Evolutionary conservation across 1,140 invertebrate genomes (phyloP), one percentile per base, ranked within the genome.

Genomic region (Vanessa atalanta): DNA sequence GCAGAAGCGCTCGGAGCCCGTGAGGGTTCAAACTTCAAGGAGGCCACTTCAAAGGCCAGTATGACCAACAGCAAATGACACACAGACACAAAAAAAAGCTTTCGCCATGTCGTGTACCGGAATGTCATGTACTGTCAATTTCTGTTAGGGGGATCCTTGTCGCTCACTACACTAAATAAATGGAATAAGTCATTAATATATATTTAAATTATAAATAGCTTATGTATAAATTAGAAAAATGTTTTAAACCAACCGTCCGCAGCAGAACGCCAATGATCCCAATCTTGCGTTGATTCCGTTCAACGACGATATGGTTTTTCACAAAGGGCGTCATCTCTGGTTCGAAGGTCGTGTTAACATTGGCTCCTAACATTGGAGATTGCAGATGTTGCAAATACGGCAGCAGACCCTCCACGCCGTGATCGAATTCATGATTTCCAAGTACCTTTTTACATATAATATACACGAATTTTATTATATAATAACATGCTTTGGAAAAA

Each of bases 371-470:
- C 77, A 97, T 94, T 0, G 95, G 95, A 0, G 95, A 94, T 2
- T 95, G 91, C 8, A 97, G 82, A 7, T 88, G 89, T 79, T 95
- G 85, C 13, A 98, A 79, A 86, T 97, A 98, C 0, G 96, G 96
- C 1, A 96, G 93, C 0, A 98, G 79, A 0, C 96, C 97, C 57
- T 92, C 94, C 1, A 98, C 93, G 0, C 95, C 95, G 81, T 97
- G 94, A 82, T 98, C 97, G 84, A 98, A 98, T 85, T 98, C 97
- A 81, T 98, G 97, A 85, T 98, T 98, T 9, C 97, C 97, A 14
- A 98, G 84, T 0, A 96, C 95, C 97, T 97, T 78, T 51, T 85
- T 86, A 73, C 51, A 66, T 13, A 12, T 5, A 57, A 57, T 20
- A 57, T n/a, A 51, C 50, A 53, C 2, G 7, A 2, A 57, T 3